Percentiles rank a stretch among this genome's conserved stretches.
phyloP scores from a whole-genome alignment of 2,797 vertebrate species.

The Poeciliopsis gracilis region DNA sequence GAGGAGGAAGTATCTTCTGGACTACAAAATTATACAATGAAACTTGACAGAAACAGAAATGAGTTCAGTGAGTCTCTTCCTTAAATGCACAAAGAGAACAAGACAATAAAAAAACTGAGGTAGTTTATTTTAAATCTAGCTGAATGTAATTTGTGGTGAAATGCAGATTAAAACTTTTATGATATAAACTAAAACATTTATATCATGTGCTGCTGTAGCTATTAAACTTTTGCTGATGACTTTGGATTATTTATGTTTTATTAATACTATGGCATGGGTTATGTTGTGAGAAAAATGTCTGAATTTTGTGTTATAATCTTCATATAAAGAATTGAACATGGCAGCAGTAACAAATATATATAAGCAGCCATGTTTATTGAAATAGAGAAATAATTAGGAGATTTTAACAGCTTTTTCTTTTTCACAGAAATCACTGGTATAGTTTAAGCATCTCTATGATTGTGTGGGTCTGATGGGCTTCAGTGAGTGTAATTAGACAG shows the following conservation, averaged over 20 bases:
- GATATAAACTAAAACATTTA: neutral
- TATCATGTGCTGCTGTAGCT: neutral
- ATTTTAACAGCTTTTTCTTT: neutral
- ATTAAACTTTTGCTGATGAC: neutral
- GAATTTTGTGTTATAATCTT: neutral
- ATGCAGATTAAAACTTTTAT: neutral
- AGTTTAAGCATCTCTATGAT: neutral
- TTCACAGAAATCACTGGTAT: neutral
- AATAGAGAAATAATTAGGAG: neutral
- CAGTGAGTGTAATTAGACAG: neutral
- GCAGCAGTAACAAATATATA: neutral
- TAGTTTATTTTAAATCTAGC: neutral
- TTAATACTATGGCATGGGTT: neutral
- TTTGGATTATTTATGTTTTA: neutral
- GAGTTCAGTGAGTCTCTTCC: conserved; percentile 13
- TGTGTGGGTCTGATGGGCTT: neutral
- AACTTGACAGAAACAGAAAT: conserved; percentile 25
- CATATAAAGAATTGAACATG: neutral
- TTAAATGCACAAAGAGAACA: neutral
- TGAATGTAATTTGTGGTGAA: neutral
- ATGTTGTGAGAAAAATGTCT: neutral
- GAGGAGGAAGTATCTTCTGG: conserved; percentile 31
- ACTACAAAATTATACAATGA: conserved; percentile 2
- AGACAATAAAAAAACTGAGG: neutral
- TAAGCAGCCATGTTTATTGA: neutral